These are phyloP conservation scores for Mamestra brassicae DNA, from an alignment of 2,888 invertebrate genomes.

Conservation along the genomic window DNA sequence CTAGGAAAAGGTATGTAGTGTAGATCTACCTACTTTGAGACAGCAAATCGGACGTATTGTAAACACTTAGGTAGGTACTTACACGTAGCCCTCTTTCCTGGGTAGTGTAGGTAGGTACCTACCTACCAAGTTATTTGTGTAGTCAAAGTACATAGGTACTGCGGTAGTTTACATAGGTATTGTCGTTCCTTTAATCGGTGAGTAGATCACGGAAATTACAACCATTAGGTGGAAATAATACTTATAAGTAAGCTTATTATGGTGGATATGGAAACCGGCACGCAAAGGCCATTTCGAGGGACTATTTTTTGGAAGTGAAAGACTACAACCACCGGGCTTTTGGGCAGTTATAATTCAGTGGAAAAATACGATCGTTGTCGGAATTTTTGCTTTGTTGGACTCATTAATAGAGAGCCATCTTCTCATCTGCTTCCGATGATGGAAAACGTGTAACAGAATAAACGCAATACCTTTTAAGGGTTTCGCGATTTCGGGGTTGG, in stretches of 20 bases:
- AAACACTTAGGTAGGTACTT: neutral
- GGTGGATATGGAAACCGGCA: neutral
- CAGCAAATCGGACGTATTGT: neutral
- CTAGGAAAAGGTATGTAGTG: constrained; percentile 6
- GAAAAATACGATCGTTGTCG: neutral
- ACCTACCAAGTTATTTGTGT: neutral
- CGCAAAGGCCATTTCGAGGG: neutral
- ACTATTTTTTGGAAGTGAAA: neutral
- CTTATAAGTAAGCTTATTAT: neutral
- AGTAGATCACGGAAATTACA: constrained; percentile 1
- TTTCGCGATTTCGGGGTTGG: too few relatives aligned
- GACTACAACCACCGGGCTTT: neutral
- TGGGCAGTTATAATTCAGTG: neutral
- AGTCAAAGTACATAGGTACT: neutral
- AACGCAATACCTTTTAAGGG: too few relatives aligned
- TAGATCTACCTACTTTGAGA: neutral
- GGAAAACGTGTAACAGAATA: too few relatives aligned
- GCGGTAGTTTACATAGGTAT: neutral
- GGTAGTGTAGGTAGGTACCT: too few relatives aligned
- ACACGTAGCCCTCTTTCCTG: too few relatives aligned
- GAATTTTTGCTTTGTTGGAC: neutral
- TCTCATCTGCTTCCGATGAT: too few relatives aligned
- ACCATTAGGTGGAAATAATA: constrained; percentile 4
- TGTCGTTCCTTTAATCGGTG: neutral
- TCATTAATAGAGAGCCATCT: too few relatives aligned